These are phyloP conservation scores for Grus americana DNA, from an alignment of 2,113 vertebrate genomes.

Conservation along the genomic window DNA sequence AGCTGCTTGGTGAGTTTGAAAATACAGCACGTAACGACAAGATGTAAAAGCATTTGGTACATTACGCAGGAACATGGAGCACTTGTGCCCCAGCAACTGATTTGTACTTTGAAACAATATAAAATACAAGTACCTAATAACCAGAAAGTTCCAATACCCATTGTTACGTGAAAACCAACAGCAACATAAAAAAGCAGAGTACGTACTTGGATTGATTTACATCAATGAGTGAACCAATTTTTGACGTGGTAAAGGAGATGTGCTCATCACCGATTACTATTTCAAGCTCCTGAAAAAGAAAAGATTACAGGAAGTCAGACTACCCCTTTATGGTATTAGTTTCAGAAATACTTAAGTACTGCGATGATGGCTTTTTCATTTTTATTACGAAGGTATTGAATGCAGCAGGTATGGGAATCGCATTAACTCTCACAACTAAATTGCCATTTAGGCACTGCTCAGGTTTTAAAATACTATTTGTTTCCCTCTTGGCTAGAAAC, in stretches of 20 bases:
- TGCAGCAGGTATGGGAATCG: not conserved
- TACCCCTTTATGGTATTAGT: not conserved
- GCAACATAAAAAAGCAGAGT: not conserved
- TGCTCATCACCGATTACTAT: conserved; percentile 99
- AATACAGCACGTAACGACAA: accelerated
- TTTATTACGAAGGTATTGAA: not conserved
- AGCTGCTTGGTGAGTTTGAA: not conserved
- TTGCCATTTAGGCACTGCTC: accelerated
- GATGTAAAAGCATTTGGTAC: not conserved
- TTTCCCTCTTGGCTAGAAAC: not conserved
- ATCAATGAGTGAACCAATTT: conserved; percentile 98
- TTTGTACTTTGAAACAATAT: not conserved
- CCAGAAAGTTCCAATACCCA: not conserved
- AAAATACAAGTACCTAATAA: not conserved
- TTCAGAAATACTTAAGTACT: not conserved
- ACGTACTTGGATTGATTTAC: conserved; percentile 99
- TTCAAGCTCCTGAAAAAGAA: conserved; percentile 88
- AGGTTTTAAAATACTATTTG: not conserved
- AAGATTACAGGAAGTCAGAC: not conserved
- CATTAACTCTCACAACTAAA: not conserved
- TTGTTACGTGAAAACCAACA: not conserved
- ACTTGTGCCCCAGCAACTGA: not conserved
- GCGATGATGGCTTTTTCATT: not conserved
- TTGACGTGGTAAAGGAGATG: conserved; percentile 98
- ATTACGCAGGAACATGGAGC: not conserved